Evolutionary conservation across 2,113 vertebrate genomes (phyloP).

Genomic region (Periophthalmodon schlosseri): DNA sequence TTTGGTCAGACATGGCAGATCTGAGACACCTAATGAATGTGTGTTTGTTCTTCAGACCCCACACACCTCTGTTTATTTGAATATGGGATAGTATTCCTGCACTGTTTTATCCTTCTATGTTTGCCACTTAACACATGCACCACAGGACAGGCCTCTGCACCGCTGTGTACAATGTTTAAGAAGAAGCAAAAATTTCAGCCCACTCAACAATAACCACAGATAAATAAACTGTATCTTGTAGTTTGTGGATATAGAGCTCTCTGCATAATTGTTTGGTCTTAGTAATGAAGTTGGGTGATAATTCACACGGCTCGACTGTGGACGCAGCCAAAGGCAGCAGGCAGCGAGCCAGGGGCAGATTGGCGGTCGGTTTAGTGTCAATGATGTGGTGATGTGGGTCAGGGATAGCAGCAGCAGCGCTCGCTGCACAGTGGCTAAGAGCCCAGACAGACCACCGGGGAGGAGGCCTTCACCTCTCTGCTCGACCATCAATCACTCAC

Average conservation of each 20-base stretch:
- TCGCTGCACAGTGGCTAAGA: constrained; percentile 76
- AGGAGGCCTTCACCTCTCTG: constrained; percentile 66
- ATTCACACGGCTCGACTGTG: constrained; percentile 56
- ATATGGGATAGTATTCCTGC: constrained; percentile 76
- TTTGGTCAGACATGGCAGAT: constrained; percentile 50
- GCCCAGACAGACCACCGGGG: constrained; percentile 75
- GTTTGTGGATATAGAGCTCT: constrained; percentile 61
- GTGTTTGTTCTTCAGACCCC: constrained; percentile 76
- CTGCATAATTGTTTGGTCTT: constrained; percentile 58
- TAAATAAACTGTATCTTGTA: constrained; percentile 64
- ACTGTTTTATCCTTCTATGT: constrained; percentile 73
- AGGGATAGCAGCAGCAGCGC: constrained; percentile 71
- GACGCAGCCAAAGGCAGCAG: constrained; percentile 58
- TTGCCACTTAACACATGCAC: constrained; percentile 74
- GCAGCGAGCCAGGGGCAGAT: constrained; percentile 65
- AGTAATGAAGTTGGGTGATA: constrained; percentile 55
- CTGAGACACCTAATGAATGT: constrained; percentile 73
- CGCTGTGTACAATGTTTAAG: background rate
- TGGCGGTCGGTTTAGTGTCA: constrained; percentile 73
- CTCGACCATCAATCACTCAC: constrained; percentile 70
- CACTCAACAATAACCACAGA: constrained; percentile 46
- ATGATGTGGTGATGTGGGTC: constrained; percentile 73
- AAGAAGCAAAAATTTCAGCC: constrained; percentile 43
- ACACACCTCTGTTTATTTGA: constrained; percentile 81
- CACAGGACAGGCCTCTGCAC: constrained; percentile 37